Conservation (phyloP, 2,113 vertebrate genomes). For the Callospermophilus lateralis region DNA sequence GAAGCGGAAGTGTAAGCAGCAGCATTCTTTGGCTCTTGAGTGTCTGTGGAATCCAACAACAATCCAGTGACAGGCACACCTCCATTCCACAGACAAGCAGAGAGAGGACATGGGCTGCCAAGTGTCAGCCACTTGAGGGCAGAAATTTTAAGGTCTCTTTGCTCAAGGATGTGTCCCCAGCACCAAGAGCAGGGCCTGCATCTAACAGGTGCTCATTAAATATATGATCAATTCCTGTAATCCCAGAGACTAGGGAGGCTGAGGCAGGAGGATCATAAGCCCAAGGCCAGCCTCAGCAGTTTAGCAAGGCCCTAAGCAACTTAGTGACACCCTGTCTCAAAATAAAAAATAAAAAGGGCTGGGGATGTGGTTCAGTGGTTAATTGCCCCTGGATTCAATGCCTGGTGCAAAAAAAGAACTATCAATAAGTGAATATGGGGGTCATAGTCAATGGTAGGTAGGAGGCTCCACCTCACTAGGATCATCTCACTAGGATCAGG, state of each 20-base stretch:
- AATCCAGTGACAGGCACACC: background rate
- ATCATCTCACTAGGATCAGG: background rate
- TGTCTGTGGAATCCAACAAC: background rate
- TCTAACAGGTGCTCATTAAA: background rate
- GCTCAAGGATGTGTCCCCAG: background rate
- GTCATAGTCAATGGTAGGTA: background rate
- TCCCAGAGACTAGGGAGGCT: too few species aligned
- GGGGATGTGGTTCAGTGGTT: too few species aligned
- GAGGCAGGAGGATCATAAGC: too few species aligned
- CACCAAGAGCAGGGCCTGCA: background rate
- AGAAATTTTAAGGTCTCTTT: background rate
- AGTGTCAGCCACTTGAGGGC: background rate
- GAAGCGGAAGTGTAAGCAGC: too few species aligned
- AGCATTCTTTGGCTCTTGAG: background rate
- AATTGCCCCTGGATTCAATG: too few species aligned
- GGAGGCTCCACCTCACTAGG: background rate
- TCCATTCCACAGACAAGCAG: background rate
- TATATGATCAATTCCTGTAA: background rate
- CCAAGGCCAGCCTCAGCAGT: too few species aligned
- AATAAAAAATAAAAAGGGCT: too few species aligned
- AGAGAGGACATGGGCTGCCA: background rate
- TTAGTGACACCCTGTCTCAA: too few species aligned
- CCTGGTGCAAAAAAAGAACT: too few species aligned
- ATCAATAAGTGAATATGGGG: background rate
- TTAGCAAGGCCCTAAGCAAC: too few species aligned